phyloP scores from a whole-genome alignment of 37 sponge, comb jelly and placozoan genomes.

The Beroe ovata region DNA sequence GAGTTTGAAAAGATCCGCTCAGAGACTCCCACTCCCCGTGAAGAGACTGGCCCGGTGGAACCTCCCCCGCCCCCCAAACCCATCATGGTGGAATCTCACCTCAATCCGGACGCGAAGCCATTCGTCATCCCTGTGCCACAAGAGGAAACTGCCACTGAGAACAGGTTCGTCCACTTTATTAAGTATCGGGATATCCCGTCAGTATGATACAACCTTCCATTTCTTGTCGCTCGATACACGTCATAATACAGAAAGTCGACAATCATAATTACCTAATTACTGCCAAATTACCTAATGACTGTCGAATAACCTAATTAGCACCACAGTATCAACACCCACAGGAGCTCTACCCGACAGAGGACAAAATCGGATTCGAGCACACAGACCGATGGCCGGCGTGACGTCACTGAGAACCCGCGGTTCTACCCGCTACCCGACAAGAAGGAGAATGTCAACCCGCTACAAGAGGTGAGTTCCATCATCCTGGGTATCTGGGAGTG shows the following conservation, averaged over 20 bases:
- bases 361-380: slow-evolving; percentile 51
- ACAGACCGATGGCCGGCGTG: slow-evolving; percentile 7
- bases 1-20: slow-evolving; percentile 25
- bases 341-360: no score
- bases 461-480: neutral
- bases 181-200: no score
- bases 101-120: slow-evolving; percentile 52
- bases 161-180: no score
- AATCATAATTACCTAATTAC: no score
- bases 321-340: no score
- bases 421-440: slow-evolving; percentile 83
- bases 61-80: slow-evolving; percentile 46
- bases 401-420: slow-evolving; percentile 68
- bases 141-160: no score
- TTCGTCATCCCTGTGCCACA: slow-evolving; percentile 3
- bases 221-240: no score
- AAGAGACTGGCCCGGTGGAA: neutral
- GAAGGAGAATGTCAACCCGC: slow-evolving; percentile 28
- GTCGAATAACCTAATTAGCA: no score
- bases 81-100: slow-evolving; percentile 31
- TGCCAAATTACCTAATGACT: no score
- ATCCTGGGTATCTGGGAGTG: no score
- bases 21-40: neutral
- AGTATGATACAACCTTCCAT: no score
- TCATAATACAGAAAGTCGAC: no score